A percentile compares a stretch with the other conserved stretches of the same genome.
These are phyloP conservation scores for Mormyrus proboscirostris DNA, from an alignment of 2,797 vertebrate species.

Conservation along the genomic window DNA sequence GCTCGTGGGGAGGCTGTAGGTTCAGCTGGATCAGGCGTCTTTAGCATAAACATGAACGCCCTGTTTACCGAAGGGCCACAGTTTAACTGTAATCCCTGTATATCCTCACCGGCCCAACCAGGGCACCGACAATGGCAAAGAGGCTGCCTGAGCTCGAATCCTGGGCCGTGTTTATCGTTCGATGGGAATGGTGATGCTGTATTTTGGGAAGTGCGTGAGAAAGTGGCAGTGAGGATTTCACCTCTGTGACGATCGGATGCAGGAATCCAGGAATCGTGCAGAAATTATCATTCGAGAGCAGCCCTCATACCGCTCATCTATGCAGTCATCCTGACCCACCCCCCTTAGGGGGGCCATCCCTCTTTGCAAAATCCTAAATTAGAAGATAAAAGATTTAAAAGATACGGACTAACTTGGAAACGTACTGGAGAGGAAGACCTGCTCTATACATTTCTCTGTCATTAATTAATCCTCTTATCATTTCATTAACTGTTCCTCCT, in stretches of 20 bases:
- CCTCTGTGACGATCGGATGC: neutral
- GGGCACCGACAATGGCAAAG: neutral
- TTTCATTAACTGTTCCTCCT: neutral
- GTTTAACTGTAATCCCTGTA: neutral
- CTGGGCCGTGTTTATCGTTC: neutral
- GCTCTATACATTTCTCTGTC: constrained; percentile 39
- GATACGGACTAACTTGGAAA: neutral
- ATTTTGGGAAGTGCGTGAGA: neutral
- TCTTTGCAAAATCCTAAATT: neutral
- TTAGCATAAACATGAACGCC: neutral
- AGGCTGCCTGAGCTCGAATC: neutral
- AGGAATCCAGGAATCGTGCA: neutral
- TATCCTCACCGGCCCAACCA: neutral
- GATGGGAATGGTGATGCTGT: neutral
- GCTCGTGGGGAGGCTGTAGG: neutral
- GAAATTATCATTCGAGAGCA: neutral
- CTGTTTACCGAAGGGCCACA: neutral
- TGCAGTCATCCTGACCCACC: neutral
- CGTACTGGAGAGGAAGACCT: neutral
- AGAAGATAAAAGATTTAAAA: neutral
- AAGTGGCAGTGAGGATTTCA: neutral
- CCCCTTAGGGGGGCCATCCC: neutral
- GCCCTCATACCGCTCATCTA: neutral
- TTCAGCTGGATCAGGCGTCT: neutral
- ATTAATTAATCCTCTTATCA: constrained; percentile 29